A percentile compares a stretch with the other conserved stretches of the same genome.
phyloP scores from a whole-genome alignment of 1,140 invertebrate genomes.

The Drosophila ironensis region DNA sequence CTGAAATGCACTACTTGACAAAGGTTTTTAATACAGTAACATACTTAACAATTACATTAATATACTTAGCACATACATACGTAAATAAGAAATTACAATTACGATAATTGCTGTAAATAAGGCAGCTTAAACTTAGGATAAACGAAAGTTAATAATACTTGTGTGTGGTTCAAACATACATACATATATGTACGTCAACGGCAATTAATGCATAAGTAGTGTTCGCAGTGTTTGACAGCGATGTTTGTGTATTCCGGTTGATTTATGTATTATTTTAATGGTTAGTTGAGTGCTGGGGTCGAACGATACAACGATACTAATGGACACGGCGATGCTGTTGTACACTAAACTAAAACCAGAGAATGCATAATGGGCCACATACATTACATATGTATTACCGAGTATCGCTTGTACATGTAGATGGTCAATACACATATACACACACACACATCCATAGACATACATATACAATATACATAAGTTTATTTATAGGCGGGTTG shows the following conservation, averaged over 20 bases:
- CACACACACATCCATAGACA: slow-evolving; percentile 21
- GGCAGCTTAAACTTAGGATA: slow-evolving; percentile 51
- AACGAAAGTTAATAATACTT: slow-evolving; percentile 26
- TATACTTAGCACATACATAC: slow-evolving; percentile 68
- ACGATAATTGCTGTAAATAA: slow-evolving; percentile 38
- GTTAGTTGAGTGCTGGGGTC: slow-evolving; percentile 22
- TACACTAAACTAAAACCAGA: slow-evolving; percentile 44
- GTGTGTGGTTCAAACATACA: slow-evolving; percentile 14
- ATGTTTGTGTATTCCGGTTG: slow-evolving; percentile 7
- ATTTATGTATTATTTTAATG: slow-evolving; percentile 8
- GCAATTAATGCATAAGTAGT: slow-evolving; percentile 54
- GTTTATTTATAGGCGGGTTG: slow-evolving; percentile 24
- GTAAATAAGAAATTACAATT: slow-evolving; percentile 50
- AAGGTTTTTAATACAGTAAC: slow-evolving; percentile 39
- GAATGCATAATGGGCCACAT: slow-evolving; percentile 45
- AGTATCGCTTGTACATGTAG: slow-evolving; percentile 21
- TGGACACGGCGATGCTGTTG: slow-evolving; percentile 20
- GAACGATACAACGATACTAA: slow-evolving; percentile 41
- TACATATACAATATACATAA: slow-evolving; percentile 10
- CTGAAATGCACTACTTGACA: too few relatives aligned
- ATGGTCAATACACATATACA: slow-evolving; percentile 20
- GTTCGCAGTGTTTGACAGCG: slow-evolving; percentile 22
- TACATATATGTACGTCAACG: slow-evolving; percentile 55
- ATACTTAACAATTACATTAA: slow-evolving; percentile 53
- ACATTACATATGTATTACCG: slow-evolving; percentile 21